Percentiles rank a stretch among this genome's conserved stretches.
These are phyloP conservation scores for Enteromius argenteus DNA, from an alignment of 2,797 vertebrate genomes.

Conservation along the genomic window DNA sequence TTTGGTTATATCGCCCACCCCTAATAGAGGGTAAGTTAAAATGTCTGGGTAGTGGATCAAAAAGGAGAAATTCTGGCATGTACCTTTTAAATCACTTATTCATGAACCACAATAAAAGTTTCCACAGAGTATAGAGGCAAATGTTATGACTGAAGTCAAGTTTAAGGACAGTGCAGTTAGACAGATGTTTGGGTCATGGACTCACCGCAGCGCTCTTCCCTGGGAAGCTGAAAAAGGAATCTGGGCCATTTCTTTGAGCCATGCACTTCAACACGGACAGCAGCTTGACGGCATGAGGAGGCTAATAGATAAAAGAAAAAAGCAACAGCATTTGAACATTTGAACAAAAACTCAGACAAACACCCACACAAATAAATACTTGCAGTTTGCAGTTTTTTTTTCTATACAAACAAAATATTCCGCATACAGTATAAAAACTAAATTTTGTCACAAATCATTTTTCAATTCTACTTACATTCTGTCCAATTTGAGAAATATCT, in stretches of 20 bases:
- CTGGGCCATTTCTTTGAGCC: conserved; percentile 93
- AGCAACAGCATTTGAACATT: neutral
- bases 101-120: neutral
- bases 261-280: conserved; percentile 94
- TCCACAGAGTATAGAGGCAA: neutral
- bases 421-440: too few species aligned
- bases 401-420: neutral
- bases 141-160: neutral
- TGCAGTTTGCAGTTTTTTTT: neutral
- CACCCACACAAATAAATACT: conserved; percentile 24
- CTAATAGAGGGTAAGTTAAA: neutral
- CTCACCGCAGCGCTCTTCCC: conserved; percentile 97
- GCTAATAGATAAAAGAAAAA: conserved; percentile 77
- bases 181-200: conserved; percentile 34
- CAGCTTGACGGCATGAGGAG: conserved; percentile 93
- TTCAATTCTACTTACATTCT: neutral
- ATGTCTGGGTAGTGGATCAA: neutral
- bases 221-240: conserved; percentile 98
- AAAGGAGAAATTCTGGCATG: neutral
- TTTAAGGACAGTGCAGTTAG: neutral
- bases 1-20: too few species aligned
- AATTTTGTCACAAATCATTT: neutral
- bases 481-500: neutral
- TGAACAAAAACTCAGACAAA: conserved; percentile 3
- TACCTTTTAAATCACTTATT: neutral